Evolutionary conservation across 2,888 invertebrate species (phyloP).

Genomic region (Pegoplata infirma): DNA sequence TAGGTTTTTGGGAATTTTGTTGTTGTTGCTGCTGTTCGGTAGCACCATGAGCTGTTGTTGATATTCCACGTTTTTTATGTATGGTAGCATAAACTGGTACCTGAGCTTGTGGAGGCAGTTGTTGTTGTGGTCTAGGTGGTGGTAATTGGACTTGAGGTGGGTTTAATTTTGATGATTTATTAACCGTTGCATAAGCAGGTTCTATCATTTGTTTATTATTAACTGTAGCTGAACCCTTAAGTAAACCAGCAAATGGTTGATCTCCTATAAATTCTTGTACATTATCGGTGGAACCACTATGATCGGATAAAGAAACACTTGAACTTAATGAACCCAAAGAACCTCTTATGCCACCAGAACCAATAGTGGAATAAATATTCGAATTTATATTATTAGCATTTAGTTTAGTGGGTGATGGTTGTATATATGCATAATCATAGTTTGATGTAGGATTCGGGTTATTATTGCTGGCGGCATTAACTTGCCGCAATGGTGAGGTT

Average conservation of each 20-base stretch:
- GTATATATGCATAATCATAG: conserved; percentile 70
- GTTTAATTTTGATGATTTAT: conserved; percentile 53
- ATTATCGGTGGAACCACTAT: conserved; percentile 86
- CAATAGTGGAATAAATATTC: conserved; percentile 75
- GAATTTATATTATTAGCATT: conserved; percentile 77
- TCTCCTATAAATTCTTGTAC: conserved; percentile 92
- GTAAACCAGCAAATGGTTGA: conserved; percentile 89
- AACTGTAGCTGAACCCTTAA: conserved; percentile 86
- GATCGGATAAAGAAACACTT: conserved; percentile 86
- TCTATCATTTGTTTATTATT: conserved; percentile 79
- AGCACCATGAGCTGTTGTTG: conserved; percentile 53
- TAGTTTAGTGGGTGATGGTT: conserved; percentile 58
- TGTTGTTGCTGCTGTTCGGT: conserved; percentile 51
- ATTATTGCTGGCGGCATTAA: conserved; percentile 11
- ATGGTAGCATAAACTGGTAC: conserved; percentile 58
- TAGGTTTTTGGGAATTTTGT: conserved; percentile 60
- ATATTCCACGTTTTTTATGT: conserved; percentile 56
- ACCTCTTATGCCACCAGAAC: conserved; percentile 63
- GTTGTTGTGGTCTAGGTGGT: conserved; percentile 59
- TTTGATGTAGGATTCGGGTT: conserved; percentile 66
- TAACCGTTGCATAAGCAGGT: conserved; percentile 59
- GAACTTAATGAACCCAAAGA: conserved; percentile 86
- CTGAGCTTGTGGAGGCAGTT: conserved; percentile 53
- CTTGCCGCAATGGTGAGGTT: conserved; percentile 70
- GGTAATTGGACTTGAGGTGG: conserved; percentile 61